phyloP scores from a whole-genome alignment of 2,113 vertebrate species.

The Laterallus jamaicensis region DNA sequence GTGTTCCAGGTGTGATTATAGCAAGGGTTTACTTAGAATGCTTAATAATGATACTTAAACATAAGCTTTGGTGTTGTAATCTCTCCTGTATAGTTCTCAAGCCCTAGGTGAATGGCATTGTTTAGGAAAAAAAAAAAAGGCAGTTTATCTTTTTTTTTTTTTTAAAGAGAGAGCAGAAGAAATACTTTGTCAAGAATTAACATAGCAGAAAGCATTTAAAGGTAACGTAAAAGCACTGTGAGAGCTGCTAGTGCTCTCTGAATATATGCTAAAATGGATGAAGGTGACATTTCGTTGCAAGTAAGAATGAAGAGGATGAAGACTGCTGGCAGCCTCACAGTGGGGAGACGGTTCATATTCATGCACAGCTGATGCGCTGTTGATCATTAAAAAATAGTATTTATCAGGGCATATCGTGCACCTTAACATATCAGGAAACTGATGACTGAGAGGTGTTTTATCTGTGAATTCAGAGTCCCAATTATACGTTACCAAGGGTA shows the following conservation, averaged over 20 bases:
- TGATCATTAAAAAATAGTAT: not conserved
- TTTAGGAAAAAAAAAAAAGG: not conserved
- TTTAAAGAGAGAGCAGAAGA: not conserved
- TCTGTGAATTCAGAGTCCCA: not conserved
- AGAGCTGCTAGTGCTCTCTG: not conserved
- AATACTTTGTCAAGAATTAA: not conserved
- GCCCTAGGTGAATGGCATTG: not conserved
- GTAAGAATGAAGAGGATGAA: not conserved
- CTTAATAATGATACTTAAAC: not conserved
- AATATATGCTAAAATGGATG: not conserved
- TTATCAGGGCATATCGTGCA: fast-evolving
- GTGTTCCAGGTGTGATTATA: not conserved
- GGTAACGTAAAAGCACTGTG: not conserved
- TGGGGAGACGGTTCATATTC: not conserved
- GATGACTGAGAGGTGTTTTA: not conserved
- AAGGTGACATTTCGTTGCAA: conserved; percentile 33
- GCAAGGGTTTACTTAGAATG: not conserved
- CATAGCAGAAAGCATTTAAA: not conserved
- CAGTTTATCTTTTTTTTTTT: not conserved
- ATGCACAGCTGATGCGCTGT: not conserved
- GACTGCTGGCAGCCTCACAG: not conserved
- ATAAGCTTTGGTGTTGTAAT: not conserved
- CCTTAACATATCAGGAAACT: not conserved
- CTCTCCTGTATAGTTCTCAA: not conserved
- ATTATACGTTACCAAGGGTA: fast-evolving